These are phyloP conservation scores for Ichneumoninae sp. DNA, from an alignment of 2,888 invertebrate genomes.

Conservation along the genomic window DNA sequence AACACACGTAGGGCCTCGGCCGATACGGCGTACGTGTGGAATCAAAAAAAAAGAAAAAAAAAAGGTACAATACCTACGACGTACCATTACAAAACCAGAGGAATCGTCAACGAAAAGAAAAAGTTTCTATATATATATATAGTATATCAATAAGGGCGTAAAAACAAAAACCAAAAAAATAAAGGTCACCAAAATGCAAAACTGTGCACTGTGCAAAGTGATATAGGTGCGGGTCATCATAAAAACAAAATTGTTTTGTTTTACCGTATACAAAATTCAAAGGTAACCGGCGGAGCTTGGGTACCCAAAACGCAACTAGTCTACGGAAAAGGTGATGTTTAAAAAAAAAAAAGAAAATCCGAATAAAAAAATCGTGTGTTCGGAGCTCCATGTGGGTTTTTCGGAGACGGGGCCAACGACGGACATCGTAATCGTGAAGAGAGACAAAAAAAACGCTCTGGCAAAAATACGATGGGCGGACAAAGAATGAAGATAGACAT, in stretches of 20 bases:
- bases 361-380: conserved; percentile 24
- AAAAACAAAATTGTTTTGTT: conserved; percentile 22
- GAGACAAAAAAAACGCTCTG: conserved; percentile 23
- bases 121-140: conserved; percentile 1
- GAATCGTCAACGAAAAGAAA: conserved; percentile 28
- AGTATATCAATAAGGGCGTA: conserved; percentile 61
- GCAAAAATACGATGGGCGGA: conserved; percentile 33
- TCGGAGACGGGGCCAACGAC: conserved; percentile 27
- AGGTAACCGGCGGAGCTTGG: conserved; percentile 37
- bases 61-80: conserved; percentile 47
- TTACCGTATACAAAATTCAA: conserved; percentile 61
- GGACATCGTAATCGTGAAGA: conserved; percentile 26
- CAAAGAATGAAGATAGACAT: conserved; percentile 47
- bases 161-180: conserved; percentile 43
- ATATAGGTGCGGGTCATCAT: conserved; percentile 51
- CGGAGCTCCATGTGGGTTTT: conserved; percentile 18
- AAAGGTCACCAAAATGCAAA: conserved; percentile 72
- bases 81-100: conserved; percentile 45
- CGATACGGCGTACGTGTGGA: conserved; percentile 19
- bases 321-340: conserved; percentile 29
- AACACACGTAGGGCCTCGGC: conserved; percentile 7
- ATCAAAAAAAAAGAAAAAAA: conserved; percentile 6
- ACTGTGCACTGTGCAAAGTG: conserved; percentile 65
- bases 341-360: conserved; percentile 23
- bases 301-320: conserved; percentile 60